These are phyloP conservation scores for Sceloporus undulatus DNA, from an alignment of 2,113 vertebrate species.

Conservation along the genomic window DNA sequence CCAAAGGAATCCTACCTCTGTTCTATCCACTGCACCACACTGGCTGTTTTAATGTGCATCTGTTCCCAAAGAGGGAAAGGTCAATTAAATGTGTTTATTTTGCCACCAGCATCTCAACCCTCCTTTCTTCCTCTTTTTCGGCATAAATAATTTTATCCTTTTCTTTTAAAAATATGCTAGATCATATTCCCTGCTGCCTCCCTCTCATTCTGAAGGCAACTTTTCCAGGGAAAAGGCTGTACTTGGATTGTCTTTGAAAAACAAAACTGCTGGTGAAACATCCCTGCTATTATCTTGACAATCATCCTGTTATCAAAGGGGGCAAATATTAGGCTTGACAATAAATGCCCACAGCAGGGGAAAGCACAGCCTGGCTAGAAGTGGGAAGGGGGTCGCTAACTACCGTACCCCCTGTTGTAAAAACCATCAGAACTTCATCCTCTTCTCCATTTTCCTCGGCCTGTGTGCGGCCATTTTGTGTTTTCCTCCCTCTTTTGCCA, in stretches of 20 bases:
- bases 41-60: background rate
- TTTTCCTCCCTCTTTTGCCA: slow-evolving; percentile 67
- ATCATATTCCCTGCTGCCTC: slow-evolving; percentile 26
- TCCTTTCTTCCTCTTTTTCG: background rate
- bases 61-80: background rate
- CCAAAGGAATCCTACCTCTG: background rate
- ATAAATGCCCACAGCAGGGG: slow-evolving; percentile 65
- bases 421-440: slow-evolving; percentile 77
- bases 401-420: slow-evolving; percentile 66
- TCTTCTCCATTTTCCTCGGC: slow-evolving; percentile 62
- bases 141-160: background rate
- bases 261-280: slow-evolving; percentile 68
- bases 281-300: slow-evolving; percentile 78
- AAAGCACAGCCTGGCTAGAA: slow-evolving; percentile 54
- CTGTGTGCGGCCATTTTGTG: slow-evolving; percentile 16
- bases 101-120: rapidly evolving
- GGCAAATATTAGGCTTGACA: slow-evolving; percentile 71
- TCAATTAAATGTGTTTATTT: background rate
- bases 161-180: slow-evolving; percentile 13
- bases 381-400: slow-evolving; percentile 63
- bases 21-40: background rate
- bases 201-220: slow-evolving; percentile 65
- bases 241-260: slow-evolving; percentile 73
- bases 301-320: slow-evolving; percentile 78
- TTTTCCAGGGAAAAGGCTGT: slow-evolving; percentile 61